Conservation (phyloP, 2,113 vertebrate species). For the Cryptotis parvus region DNA sequence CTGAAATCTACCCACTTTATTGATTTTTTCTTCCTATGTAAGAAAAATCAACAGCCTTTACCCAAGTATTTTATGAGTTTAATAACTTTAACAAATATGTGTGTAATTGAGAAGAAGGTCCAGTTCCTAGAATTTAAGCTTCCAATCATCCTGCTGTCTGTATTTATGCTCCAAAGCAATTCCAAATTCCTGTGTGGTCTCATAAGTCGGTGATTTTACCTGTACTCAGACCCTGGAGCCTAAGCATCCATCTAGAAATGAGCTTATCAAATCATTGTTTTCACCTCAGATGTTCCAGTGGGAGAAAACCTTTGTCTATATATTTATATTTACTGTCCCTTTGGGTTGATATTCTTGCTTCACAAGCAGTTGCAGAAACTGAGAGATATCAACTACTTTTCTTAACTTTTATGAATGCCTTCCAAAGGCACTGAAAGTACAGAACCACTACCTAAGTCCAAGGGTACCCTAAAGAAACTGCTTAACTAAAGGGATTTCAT, state of each 20-base stretch:
- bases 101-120: not conserved
- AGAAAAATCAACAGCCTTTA: not conserved
- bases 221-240: not conserved
- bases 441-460: not conserved
- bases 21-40: not conserved
- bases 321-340: not conserved
- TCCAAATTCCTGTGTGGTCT: not conserved
- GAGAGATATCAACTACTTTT: not conserved
- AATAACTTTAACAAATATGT: not conserved
- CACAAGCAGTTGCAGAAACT: not conserved
- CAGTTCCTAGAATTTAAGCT: not conserved
- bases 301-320: not conserved
- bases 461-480: not conserved
- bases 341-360: not conserved
- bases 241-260: not conserved
- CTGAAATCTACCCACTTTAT: not conserved
- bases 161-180: not conserved
- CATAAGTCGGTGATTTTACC: not conserved
- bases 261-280: not conserved
- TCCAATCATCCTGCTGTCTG: not conserved
- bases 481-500: not conserved
- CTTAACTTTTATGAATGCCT: not conserved
- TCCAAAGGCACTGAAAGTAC: not conserved
- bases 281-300: not conserved
- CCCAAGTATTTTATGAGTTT: conserved; percentile 45